Percentiles rank a stretch among this genome's conserved stretches.
These are phyloP conservation scores for Lepetodrilus schrolli DNA, from an alignment of 2,888 invertebrate species.

Conservation along the genomic window DNA sequence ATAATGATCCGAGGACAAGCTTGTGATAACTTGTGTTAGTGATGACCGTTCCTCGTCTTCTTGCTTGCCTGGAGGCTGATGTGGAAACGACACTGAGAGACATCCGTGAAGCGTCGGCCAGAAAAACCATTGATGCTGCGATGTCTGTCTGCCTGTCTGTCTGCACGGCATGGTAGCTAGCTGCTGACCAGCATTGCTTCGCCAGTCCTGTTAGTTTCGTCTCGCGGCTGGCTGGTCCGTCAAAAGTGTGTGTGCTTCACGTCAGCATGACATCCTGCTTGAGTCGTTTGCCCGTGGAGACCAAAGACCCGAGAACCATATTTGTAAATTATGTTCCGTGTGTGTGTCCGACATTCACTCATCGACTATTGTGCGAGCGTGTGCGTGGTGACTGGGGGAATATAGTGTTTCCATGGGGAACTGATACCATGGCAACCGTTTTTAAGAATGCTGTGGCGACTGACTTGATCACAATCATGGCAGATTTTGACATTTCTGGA, in stretches of 20 bases:
- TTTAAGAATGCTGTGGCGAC: no score
- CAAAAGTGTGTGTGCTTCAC: constrained; percentile 14
- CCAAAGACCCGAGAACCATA: constrained; percentile 18
- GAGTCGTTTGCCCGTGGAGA: constrained; percentile 9
- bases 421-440: constrained; percentile 12
- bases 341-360: constrained; percentile 21
- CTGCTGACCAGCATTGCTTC: constrained; percentile 5
- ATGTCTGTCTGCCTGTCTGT: not conserved
- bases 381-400: not conserved
- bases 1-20: no score
- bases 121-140: constrained; percentile 17
- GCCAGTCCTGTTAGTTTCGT: constrained; percentile 1
- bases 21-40: no score
- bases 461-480: no score
- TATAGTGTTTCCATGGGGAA: constrained; percentile 15
- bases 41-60: no score
- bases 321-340: constrained; percentile 8
- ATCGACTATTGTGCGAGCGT: not conserved
- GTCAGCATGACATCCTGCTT: constrained; percentile 7
- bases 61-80: no score
- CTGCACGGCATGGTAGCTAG: not conserved
- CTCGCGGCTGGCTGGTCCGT: not conserved
- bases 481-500: no score
- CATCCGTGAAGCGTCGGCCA: no score
- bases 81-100: no score